Conservation (phyloP, 2,113 vertebrate species). For the Istiophorus platypterus region DNA sequence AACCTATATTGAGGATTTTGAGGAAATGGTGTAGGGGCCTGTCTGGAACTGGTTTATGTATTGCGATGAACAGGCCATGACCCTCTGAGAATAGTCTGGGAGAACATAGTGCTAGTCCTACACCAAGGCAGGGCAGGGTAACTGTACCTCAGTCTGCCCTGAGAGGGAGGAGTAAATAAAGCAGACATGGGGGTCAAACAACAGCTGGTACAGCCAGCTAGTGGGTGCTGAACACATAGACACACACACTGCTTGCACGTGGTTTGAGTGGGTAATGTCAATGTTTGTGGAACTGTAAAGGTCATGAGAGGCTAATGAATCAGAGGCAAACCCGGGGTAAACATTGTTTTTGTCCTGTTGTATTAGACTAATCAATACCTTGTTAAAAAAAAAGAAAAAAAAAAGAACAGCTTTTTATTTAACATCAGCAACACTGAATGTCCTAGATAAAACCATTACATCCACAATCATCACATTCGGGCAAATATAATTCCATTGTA, state of each 20-base stretch:
- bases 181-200: conserved; percentile 86
- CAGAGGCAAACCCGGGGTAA: conserved; percentile 70
- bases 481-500: conserved; percentile 43
- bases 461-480: conserved; percentile 45
- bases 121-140: conserved; percentile 38
- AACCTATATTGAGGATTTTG: conserved; percentile 68
- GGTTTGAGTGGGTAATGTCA: conserved; percentile 58
- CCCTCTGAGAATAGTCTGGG: conserved; percentile 79
- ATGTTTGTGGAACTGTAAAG: conserved; percentile 68
- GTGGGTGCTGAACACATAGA: conserved; percentile 34
- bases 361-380: conserved; percentile 56
- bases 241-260: conserved; percentile 28
- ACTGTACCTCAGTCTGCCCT: conserved; percentile 56
- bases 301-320: conserved; percentile 72
- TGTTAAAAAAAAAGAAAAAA: not conserved
- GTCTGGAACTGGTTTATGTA: conserved; percentile 73
- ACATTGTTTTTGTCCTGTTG: conserved; percentile 69
- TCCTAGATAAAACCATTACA: conserved; percentile 26
- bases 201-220: conserved; percentile 84
- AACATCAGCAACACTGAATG: conserved; percentile 20
- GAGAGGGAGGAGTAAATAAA: conserved; percentile 89
- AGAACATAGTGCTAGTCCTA: conserved; percentile 47
- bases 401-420: conserved; percentile 49
- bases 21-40: conserved; percentile 54
- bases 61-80: conserved; percentile 57